Percentiles rank a stretch among this genome's conserved stretches.
phyloP scores from a whole-genome alignment of 2,797 vertebrate species.

The Knipowitschia caucasica region DNA sequence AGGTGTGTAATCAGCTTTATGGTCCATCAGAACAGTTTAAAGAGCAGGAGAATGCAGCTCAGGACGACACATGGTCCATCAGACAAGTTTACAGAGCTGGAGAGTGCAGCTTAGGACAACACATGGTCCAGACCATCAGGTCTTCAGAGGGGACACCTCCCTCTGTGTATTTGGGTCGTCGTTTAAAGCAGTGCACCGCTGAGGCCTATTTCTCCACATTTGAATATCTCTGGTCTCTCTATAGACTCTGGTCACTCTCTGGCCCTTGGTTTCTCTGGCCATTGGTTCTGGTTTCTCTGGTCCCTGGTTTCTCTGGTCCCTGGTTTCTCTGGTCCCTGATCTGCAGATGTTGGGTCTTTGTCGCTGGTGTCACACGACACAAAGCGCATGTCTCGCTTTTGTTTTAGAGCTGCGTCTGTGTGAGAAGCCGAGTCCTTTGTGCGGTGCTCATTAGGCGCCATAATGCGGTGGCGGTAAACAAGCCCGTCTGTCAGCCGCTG shows the following conservation, averaged over 20 bases:
- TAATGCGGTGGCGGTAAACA: conserved; percentile 81
- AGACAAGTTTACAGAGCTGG: no score
- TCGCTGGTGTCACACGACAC: conserved; percentile 81
- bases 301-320: background rate
- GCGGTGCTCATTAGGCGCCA: conserved; percentile 80
- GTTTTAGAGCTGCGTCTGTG: conserved; percentile 80
- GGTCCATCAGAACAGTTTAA: background rate
- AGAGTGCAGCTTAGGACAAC: no score
- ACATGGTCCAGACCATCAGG: no score
- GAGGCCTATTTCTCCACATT: no score
- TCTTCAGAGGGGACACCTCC: no score
- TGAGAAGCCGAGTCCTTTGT: conserved; percentile 79
- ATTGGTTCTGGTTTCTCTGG: background rate
- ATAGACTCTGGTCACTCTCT: no score
- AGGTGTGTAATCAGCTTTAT: background rate
- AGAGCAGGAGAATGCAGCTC: no score
- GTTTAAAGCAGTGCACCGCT: no score
- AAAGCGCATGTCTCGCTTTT: conserved; percentile 79
- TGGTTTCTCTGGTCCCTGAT: background rate
- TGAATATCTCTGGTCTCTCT: no score
- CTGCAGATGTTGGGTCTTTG: conserved; percentile 67
- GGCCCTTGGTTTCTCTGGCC: no score
- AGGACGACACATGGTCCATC: no score
- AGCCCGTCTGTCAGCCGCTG: conserved; percentile 79
- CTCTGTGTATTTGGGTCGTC: no score